Conservation (phyloP, 2,888 invertebrate genomes). For the Ormyrus rosae region DNA sequence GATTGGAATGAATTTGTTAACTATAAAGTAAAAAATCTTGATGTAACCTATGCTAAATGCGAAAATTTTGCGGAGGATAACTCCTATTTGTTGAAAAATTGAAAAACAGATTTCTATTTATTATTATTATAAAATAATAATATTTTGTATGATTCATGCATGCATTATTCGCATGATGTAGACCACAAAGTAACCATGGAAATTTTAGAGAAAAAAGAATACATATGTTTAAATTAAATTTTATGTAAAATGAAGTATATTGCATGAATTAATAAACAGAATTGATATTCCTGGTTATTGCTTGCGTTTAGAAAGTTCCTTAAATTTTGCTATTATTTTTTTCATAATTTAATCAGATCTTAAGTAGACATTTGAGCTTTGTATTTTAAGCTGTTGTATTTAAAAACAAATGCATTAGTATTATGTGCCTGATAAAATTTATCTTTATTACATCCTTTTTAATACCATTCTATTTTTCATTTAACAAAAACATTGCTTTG, state of each 20-base stretch:
- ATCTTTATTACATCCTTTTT: conserved; percentile 33
- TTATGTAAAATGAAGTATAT: not conserved
- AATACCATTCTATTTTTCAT: conserved; percentile 25
- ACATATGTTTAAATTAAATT: not conserved
- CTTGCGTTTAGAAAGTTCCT: not conserved
- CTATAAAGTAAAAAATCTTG: too few species aligned
- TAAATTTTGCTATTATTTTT: conserved; percentile 13
- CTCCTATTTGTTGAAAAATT: too few species aligned
- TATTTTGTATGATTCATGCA: conserved; percentile 18
- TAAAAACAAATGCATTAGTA: conserved; percentile 32
- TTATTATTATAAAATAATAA: not conserved
- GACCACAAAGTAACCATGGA: not conserved
- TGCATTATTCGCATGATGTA: conserved; percentile 27
- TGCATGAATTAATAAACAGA: conserved; percentile 19
- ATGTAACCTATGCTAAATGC: too few species aligned
- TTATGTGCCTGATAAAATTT: conserved; percentile 52
- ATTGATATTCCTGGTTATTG: not conserved
- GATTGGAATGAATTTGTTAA: not conserved
- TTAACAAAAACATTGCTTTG: not conserved
- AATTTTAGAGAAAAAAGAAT: not conserved
- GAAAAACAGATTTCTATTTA: too few species aligned
- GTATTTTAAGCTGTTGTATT: conserved; percentile 29
- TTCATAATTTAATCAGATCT: not conserved
- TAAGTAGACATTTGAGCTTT: conserved; percentile 2
- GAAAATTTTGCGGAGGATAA: too few species aligned